Conservation (phyloP, 2,888 invertebrate genomes). For the Steromphala cineraria region DNA sequence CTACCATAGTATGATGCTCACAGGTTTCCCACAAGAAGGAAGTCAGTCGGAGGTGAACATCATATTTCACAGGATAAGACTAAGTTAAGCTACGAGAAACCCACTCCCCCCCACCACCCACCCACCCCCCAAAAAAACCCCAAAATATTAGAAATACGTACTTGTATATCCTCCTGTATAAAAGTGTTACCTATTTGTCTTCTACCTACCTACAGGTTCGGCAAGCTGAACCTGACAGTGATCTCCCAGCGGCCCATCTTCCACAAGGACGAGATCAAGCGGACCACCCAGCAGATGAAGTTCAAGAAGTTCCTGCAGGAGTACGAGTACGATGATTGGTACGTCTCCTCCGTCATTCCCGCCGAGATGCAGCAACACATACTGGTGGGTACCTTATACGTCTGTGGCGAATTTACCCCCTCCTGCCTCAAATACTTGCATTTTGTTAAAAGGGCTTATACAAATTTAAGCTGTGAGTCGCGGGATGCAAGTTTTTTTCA, state of each 20-base stretch:
- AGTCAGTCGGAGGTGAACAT: too few species aligned
- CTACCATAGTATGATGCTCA: too few species aligned
- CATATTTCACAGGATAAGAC: background rate
- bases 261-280: conserved; percentile 34
- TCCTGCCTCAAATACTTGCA: too few species aligned
- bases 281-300: conserved; percentile 53
- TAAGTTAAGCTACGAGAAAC: background rate
- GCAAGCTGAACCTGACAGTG: conserved; percentile 42
- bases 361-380: conserved; percentile 69
- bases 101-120: too few species aligned
- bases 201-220: conserved; percentile 35
- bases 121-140: too few species aligned
- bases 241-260: conserved; percentile 37
- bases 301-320: conserved; percentile 70
- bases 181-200: background rate
- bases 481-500: too few species aligned
- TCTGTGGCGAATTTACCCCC: too few species aligned
- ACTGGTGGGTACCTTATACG: conserved; percentile 59
- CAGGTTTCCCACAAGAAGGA: too few species aligned
- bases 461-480: too few species aligned
- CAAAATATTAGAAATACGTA: too few species aligned
- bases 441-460: too few species aligned
- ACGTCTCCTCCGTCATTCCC: conserved; percentile 70
- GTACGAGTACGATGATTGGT: conserved; percentile 73
- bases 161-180: background rate